Base-by-base conservation (phyloP, 1,140 invertebrate species). In the Lepidurus apus region DNA sequence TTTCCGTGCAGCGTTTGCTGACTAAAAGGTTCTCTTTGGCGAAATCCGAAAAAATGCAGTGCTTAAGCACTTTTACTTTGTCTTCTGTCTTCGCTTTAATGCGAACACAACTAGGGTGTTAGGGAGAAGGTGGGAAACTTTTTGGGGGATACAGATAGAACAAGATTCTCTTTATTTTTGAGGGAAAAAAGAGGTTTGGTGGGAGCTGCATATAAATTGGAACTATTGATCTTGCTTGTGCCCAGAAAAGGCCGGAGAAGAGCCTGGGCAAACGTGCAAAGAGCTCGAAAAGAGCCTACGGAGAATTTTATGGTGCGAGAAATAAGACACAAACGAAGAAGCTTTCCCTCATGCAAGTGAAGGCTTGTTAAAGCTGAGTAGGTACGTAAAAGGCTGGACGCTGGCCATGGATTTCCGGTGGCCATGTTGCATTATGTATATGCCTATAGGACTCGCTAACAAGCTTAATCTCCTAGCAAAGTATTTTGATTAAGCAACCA, bases 181-280 rank as follows among this genome's bases (percentile, higher is more conserved):
- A 65, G 13, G 21, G 17, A 65, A 65, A 65, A 21, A 65, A 65
- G 17, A 65, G 53, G 13, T 13, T 21, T 13, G 53, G 21, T 21
- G 13, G 13, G 53, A 65, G 53, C 53, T 65, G 53, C 53, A 65
- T 65, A 65, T 65, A 65, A 65, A 65, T 65, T 65, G 13, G 53
- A 65, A 65, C 53, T 65, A 65, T 65, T 21, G 53, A 65, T 65
- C 53, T 17, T 21, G 53, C 53, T 65, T 65, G 53, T 17, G 13
- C 53, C 53, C 53, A 13, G 21, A 65, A 65, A 65, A n/a, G 17
- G 53, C 13, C 8, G 13, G 21, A 65, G 53, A 65, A 65, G 21
- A n/a, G 53, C 17, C 53, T 65, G 13, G 53, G 17, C 53, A 65
- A 65, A 47, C 45, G 45, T 17, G 13, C n/a, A 65, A 9, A 21